Conservation (phyloP, 2,113 vertebrate genomes). For the Pachypanchax playfairii region DNA sequence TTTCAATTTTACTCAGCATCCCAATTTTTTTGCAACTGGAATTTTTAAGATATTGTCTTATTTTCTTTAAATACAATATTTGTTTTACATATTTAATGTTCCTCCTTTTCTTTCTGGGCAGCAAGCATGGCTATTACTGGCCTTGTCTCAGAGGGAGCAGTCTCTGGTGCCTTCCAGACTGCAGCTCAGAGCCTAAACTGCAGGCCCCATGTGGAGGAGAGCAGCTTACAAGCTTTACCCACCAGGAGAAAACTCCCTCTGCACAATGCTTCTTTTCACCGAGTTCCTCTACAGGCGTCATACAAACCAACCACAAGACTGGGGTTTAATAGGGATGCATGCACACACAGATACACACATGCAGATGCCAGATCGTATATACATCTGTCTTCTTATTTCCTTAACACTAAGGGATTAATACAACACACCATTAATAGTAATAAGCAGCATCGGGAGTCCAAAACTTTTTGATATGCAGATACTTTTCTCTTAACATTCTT, state of each 20-base stretch:
- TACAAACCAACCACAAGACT: slow-evolving; percentile 61
- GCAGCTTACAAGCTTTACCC: slow-evolving; percentile 70
- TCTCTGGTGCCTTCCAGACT: slow-evolving; percentile 65
- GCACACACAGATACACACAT: slow-evolving; percentile 15
- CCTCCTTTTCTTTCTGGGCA: slow-evolving; percentile 41
- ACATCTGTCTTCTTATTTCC: slow-evolving; percentile 45
- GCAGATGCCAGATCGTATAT: slow-evolving; percentile 8
- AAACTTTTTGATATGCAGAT: slow-evolving; percentile 65
- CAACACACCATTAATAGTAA: slow-evolving; percentile 45
- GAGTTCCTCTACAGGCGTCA: slow-evolving; percentile 52
- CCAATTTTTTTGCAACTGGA: too few relatives aligned
- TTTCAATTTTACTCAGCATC: too few relatives aligned
- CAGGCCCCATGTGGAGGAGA: slow-evolving; percentile 69
- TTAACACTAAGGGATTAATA: slow-evolving; percentile 68
- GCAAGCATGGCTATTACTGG: slow-evolving; percentile 33
- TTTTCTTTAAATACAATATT: slow-evolving; percentile 9
- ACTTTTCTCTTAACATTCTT: slow-evolving; percentile 61
- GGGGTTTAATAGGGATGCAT: slow-evolving; percentile 42
- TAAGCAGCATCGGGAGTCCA: slow-evolving; percentile 42
- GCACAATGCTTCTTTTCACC: slow-evolving; percentile 80
- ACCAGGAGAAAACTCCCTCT: slow-evolving; percentile 66
- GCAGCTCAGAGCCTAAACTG: slow-evolving; percentile 55
- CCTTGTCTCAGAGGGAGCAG: slow-evolving; percentile 51
- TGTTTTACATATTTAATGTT: slow-evolving; percentile 31
- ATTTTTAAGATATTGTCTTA: too few relatives aligned